Percentiles rank a stretch among this genome's conserved stretches.
Conservation (phyloP, 2,113 vertebrate genomes). For the Etia nguti region DNA sequence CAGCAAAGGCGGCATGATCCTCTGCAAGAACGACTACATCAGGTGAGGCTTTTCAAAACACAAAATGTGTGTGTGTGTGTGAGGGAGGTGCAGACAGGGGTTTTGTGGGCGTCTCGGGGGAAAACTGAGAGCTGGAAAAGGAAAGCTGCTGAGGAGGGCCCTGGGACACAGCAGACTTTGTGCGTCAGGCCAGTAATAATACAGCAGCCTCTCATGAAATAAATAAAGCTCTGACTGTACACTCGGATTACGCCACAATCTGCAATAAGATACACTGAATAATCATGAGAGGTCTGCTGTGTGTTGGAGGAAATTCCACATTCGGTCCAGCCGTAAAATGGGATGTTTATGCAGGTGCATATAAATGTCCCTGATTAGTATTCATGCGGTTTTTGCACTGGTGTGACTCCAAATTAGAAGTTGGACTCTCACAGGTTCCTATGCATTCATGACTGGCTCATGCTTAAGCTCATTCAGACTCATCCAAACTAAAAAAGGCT, state of each 20-base stretch:
- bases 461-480: neutral
- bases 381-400: neutral
- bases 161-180: neutral
- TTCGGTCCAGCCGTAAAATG: neutral
- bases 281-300: neutral
- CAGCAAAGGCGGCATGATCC: slow-evolving; percentile 81
- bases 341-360: neutral
- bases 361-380: neutral
- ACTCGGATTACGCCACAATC: neutral
- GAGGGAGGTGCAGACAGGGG: neutral
- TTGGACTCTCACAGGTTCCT: neutral
- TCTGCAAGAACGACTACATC: slow-evolving; percentile 80
- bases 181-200: neutral
- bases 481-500: neutral
- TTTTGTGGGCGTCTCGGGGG: neutral
- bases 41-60: slow-evolving; percentile 49
- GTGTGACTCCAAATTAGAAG: neutral
- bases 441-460: neutral
- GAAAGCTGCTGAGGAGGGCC: neutral
- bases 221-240: neutral
- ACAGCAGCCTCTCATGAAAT: neutral
- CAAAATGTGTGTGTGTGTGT: neutral
- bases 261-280: neutral
- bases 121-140: neutral
- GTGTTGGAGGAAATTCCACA: neutral